These are phyloP conservation scores for Rhadina sibilatrix DNA, from an alignment of 2,113 vertebrate genomes.

Conservation along the genomic window DNA sequence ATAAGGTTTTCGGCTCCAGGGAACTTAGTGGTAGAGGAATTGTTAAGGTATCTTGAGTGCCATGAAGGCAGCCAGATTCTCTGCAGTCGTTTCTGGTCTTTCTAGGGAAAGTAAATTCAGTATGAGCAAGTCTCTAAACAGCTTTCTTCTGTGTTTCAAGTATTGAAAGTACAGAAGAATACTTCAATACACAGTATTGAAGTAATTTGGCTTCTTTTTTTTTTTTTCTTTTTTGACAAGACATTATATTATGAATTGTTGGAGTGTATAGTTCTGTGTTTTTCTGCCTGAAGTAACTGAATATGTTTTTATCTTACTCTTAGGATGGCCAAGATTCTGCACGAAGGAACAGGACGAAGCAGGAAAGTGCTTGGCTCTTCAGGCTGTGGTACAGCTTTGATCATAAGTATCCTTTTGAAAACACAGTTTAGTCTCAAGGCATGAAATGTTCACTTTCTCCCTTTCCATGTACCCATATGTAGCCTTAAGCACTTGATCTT, in stretches of 20 bases:
- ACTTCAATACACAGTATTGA: background rate
- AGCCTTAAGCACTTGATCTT: background rate
- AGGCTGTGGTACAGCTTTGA: conserved; percentile 97
- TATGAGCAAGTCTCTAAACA: background rate
- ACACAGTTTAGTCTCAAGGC: background rate
- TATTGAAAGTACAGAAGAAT: background rate
- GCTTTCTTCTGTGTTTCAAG: background rate
- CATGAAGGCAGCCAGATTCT: background rate
- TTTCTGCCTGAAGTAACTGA: background rate
- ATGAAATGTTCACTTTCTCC: background rate
- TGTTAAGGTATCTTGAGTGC: background rate
- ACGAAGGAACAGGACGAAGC: conserved; percentile 86
- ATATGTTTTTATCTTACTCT: conserved; percentile 16
- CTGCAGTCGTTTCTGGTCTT: background rate
- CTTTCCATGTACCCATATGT: background rate
- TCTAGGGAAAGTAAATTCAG: background rate
- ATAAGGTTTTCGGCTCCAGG: background rate
- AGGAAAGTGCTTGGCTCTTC: conserved; percentile 98
- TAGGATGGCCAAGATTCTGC: conserved; percentile 76
- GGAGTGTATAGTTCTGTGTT: background rate
- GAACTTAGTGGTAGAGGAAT: background rate
- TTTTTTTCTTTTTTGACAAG: background rate
- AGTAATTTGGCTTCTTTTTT: background rate
- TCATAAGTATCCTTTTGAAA: conserved; percentile 96
- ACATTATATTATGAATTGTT: background rate